Conservation (phyloP, 2,113 vertebrate genomes). For the Oreocharis arfaki region DNA sequence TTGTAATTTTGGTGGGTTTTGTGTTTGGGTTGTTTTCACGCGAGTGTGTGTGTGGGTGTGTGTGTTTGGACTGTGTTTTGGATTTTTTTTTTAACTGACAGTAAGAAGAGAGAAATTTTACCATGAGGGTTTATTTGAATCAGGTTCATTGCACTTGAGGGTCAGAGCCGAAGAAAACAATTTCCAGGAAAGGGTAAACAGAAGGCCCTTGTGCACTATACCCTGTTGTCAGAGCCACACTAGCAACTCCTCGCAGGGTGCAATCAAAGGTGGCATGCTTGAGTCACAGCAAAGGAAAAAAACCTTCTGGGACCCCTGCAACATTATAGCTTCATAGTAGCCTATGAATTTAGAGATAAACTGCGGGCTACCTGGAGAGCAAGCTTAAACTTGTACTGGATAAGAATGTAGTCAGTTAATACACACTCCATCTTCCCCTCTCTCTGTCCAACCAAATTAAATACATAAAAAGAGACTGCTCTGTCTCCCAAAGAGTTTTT, state of each 20-base stretch:
- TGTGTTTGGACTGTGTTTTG: too few species aligned
- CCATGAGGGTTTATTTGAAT: background rate
- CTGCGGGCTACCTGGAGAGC: background rate
- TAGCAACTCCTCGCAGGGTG: background rate
- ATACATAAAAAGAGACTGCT: background rate
- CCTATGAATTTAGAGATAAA: background rate
- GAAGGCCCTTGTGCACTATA: background rate
- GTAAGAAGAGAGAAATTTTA: background rate
- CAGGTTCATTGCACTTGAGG: background rate
- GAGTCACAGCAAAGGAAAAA: background rate
- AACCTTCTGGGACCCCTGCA: background rate
- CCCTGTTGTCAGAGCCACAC: background rate
- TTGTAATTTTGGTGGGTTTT: background rate
- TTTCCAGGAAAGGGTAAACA: background rate
- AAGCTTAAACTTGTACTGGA: background rate
- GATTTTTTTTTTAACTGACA: background rate
- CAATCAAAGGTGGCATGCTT: background rate
- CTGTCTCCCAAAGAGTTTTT: background rate
- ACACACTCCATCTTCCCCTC: background rate
- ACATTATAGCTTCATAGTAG: background rate
- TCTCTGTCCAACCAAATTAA: background rate
- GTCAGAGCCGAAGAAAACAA: background rate
- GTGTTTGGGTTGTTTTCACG: background rate
- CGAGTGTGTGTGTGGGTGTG: background rate
- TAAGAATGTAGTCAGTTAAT: background rate